These are phyloP conservation scores for Drosophila ogumai DNA, from an alignment of 1,140 invertebrate species.

Conservation along the genomic window DNA sequence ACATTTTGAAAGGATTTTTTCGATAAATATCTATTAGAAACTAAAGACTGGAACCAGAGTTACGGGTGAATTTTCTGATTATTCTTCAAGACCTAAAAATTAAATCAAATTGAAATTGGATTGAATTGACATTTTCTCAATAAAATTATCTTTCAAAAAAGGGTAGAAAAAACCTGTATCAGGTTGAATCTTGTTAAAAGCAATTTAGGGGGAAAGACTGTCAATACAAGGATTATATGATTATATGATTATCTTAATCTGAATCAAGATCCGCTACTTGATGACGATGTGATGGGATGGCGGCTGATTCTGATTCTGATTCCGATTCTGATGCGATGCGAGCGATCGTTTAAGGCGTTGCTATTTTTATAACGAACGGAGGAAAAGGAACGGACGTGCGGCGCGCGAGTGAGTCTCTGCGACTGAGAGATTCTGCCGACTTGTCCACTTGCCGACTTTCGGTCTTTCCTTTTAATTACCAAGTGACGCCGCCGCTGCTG, in stretches of 20 bases:
- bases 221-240: slow-evolving; percentile 12
- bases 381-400: slow-evolving; percentile 36
- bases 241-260: slow-evolving; percentile 24
- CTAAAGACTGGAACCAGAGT: not conserved
- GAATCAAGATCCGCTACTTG: slow-evolving; percentile 42
- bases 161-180: not conserved
- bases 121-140: slow-evolving; percentile 1
- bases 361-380: slow-evolving; percentile 68
- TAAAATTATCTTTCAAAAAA: not conserved
- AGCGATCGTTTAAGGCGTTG: slow-evolving; percentile 49
- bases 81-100: not conserved
- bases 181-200: not conserved
- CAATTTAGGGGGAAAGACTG: not conserved
- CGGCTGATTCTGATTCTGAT: not conserved
- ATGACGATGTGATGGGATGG: slow-evolving; percentile 10
- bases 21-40: not conserved
- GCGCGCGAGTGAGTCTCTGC: slow-evolving; percentile 65
- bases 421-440: slow-evolving; percentile 35
- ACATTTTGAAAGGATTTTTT: not conserved
- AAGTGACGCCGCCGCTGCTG: slow-evolving; percentile 49
- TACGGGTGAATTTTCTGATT: not conserved
- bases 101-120: not conserved
- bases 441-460: slow-evolving; percentile 26
- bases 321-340: slow-evolving; percentile 26
- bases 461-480: slow-evolving; percentile 75